These are phyloP conservation scores for Xiphias gladius DNA, from an alignment of 2,113 vertebrate species.

Conservation along the genomic window DNA sequence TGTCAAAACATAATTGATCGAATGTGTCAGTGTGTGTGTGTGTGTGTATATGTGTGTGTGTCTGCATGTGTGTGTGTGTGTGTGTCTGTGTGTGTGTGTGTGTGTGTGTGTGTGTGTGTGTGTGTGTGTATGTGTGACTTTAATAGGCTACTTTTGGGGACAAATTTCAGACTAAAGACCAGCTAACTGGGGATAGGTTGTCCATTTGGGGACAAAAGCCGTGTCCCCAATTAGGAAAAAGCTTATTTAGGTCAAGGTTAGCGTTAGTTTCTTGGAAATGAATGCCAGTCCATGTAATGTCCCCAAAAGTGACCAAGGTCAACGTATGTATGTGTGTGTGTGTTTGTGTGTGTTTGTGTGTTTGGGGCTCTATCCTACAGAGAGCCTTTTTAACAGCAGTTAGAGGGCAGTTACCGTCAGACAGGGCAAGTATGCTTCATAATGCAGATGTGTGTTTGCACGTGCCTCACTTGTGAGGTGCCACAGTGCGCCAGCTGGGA, in stretches of 20 bases:
- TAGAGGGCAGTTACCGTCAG: conserved; percentile 29
- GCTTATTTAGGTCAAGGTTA: too few species aligned
- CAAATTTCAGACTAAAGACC: too few species aligned
- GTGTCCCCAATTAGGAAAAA: too few species aligned
- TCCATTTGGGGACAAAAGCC: too few species aligned
- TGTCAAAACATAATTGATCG: conserved; percentile 71
- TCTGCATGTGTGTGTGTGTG: conserved; percentile 11
- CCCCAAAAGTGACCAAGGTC: too few species aligned
- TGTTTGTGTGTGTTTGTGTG: conserved; percentile 19
- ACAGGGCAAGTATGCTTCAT: conserved; percentile 50
- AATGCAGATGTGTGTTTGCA: conserved; percentile 49
- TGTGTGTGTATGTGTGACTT: too few species aligned
- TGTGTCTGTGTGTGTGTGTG: too few species aligned
- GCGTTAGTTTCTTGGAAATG: too few species aligned
- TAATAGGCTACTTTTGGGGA: too few species aligned
- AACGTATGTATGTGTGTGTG: conserved; percentile 15
- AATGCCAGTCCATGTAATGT: too few species aligned
- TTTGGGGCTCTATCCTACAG: background rate
- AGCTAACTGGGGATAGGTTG: too few species aligned
- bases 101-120: too few species aligned
- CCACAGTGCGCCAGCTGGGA: conserved; percentile 30
- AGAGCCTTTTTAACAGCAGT: conserved; percentile 41
- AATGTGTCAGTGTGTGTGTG: conserved; percentile 48
- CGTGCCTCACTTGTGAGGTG: conserved; percentile 34
- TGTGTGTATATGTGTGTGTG: conserved; percentile 23